Evolutionary conservation across 1,140 invertebrate species (phyloP).

Genomic region (Ips typographus): DNA sequence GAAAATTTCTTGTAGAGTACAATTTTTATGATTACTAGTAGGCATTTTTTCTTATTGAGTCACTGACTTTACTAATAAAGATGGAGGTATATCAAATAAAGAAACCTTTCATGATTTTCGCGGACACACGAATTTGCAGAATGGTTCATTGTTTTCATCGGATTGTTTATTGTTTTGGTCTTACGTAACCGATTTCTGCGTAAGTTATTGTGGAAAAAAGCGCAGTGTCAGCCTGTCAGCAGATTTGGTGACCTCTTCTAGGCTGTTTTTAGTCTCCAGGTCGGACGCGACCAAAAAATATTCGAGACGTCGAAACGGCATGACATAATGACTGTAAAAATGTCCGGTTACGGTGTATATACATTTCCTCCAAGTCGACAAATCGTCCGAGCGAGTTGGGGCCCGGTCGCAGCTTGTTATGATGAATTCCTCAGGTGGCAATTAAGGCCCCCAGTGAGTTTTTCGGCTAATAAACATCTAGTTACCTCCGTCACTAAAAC

Average conservation of each 20-base stretch:
- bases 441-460: constrained; percentile 24
- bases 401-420: constrained; percentile 24
- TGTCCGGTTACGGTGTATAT: constrained; percentile 30
- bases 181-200: constrained; percentile 32
- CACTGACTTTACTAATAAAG: too few species aligned
- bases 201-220: constrained; percentile 24
- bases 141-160: constrained; percentile 22
- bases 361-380: constrained; percentile 30
- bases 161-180: constrained; percentile 35
- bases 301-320: constrained; percentile 18
- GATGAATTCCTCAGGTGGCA: constrained; percentile 31
- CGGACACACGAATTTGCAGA: constrained; percentile 30
- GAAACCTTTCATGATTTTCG: constrained; percentile 31
- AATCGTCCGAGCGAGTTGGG: constrained; percentile 9
- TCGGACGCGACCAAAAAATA: too few species aligned
- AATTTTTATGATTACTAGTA: too few species aligned
- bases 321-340: constrained; percentile 37
- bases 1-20: too few species aligned
- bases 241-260: constrained; percentile 4
- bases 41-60: too few species aligned
- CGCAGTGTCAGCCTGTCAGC: constrained; percentile 12
- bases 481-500: constrained; percentile 24
- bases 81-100: too few species aligned
- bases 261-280: too few species aligned
- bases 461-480: constrained; percentile 34